These are phyloP conservation scores for Leptobrachium ailaonicum DNA, from an alignment of 2,113 vertebrate species.

Conservation along the genomic window DNA sequence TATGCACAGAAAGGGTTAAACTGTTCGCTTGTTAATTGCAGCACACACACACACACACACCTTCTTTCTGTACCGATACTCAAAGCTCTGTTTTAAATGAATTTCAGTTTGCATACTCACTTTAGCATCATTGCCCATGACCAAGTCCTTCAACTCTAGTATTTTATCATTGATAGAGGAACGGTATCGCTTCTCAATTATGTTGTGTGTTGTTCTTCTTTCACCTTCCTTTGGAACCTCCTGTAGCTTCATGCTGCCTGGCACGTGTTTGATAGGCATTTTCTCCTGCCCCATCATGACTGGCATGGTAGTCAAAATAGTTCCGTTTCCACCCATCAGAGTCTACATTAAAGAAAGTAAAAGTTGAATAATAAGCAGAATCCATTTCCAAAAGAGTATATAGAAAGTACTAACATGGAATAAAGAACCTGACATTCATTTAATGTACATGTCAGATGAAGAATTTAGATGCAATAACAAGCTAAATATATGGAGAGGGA, in stretches of 20 bases:
- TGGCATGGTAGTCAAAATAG: constrained; percentile 93
- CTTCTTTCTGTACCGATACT: no score
- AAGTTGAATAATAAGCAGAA: not conserved
- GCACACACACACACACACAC: no score
- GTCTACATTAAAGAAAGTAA: constrained; percentile 69
- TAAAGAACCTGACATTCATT: no score
- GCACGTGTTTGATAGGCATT: constrained; percentile 92
- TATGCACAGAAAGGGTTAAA: no score
- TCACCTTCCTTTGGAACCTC: constrained; percentile 92
- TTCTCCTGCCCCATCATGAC: constrained; percentile 95
- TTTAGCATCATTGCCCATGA: constrained; percentile 96
- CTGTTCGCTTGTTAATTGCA: no score
- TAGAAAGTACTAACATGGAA: no score
- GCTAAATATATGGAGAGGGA: no score
- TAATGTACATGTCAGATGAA: no score
- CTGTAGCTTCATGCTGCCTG: constrained; percentile 66
- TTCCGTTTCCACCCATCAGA: constrained; percentile 84
- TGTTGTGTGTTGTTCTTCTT: constrained; percentile 94
- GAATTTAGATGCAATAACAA: no score
- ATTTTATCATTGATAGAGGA: constrained; percentile 99
- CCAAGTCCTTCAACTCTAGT: constrained; percentile 90
- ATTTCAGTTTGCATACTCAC: constrained; percentile 58
- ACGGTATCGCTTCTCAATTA: constrained; percentile 96
- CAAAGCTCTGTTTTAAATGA: no score
- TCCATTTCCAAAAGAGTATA: no score